These are phyloP conservation scores for Hylia prasina DNA, from an alignment of 2,113 vertebrate genomes.

Conservation along the genomic window DNA sequence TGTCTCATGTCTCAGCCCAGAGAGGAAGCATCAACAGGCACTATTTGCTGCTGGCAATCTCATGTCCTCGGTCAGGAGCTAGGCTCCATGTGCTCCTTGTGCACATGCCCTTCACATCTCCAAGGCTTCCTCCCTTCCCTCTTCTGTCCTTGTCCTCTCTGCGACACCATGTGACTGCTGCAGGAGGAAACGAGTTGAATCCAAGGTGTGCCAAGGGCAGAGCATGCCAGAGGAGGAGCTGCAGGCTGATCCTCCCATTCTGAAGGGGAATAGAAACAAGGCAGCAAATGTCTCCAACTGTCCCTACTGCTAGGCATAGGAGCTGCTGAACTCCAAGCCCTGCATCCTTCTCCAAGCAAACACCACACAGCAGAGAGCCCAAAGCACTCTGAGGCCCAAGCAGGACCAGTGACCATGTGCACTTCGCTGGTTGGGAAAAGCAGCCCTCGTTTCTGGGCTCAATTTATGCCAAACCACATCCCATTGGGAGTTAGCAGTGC, in stretches of 20 bases:
- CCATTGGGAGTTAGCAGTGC: background rate
- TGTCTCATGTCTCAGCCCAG: background rate
- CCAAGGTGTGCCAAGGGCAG: background rate
- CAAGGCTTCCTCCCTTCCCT: background rate
- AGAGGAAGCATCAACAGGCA: background rate
- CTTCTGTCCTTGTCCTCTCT: background rate
- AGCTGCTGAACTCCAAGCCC: background rate
- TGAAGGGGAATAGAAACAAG: background rate
- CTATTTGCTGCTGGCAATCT: background rate
- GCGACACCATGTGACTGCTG: background rate
- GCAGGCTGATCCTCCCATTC: background rate
- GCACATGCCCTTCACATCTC: background rate
- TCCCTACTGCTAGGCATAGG: background rate
- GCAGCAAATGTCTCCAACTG: background rate
- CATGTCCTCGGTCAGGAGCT: background rate
- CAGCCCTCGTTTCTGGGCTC: background rate
- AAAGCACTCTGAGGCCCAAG: background rate
- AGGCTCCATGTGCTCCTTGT: background rate
- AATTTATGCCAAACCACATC: background rate
- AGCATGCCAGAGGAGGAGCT: background rate
- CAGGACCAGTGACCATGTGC: background rate
- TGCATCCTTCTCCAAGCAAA: background rate
- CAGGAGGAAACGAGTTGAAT: background rate
- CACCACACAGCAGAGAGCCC: background rate
- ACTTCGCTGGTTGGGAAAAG: background rate